Evolutionary conservation across 2,797 vertebrate species (phyloP), one percentile per base, ranked within the genome.

Genomic region (Paedocypris micromegethes): DNA sequence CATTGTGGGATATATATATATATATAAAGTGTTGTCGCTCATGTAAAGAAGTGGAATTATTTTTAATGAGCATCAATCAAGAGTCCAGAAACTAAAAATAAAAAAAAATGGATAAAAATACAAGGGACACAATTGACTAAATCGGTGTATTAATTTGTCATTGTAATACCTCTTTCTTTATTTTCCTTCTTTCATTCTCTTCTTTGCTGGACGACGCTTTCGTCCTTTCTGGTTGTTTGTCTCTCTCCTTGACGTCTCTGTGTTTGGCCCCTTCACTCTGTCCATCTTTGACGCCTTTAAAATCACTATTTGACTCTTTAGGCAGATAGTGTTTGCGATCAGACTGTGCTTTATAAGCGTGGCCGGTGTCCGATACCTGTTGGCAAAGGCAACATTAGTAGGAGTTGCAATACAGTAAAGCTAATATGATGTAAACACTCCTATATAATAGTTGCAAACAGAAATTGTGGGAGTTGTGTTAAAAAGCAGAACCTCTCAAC

Each of bases 361-460:
- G 75, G 52, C 73, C 72, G 66, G 69, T 9, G 37, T 72, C 77
- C 52, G 51, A 53, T 56, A 83, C 83, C 91, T 93, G 58, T n/a
- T 72, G 54, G 58, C n/a, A 50, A 9, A 6, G 47, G 49, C 69
- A 57, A 72, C n/a, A 61, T 54, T 40, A 57, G 61, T 3, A 47
- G 42, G 48, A 51, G 41, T 41, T 44, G 43, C 9, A 39, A 55
- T n/a, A 23, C 6, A 43, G 3, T 50, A 5, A n/a, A 42, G 7
- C 49, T 53, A 38, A 6, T 42, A 9, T 3, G 40, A 50, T 41
- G 39, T 61, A 1, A 7, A 9, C 1, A 61, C 41, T 49, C 4
- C 38, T 49, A 9, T 3, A 2, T 43, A 58, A 58, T 57, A 43
- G 23, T 23, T 23, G 23, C 23, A 1, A 23, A 1, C 23, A 23